phyloP scores from a whole-genome alignment of 2,888 invertebrate genomes.

The Zaprionus bogoriensis region DNA sequence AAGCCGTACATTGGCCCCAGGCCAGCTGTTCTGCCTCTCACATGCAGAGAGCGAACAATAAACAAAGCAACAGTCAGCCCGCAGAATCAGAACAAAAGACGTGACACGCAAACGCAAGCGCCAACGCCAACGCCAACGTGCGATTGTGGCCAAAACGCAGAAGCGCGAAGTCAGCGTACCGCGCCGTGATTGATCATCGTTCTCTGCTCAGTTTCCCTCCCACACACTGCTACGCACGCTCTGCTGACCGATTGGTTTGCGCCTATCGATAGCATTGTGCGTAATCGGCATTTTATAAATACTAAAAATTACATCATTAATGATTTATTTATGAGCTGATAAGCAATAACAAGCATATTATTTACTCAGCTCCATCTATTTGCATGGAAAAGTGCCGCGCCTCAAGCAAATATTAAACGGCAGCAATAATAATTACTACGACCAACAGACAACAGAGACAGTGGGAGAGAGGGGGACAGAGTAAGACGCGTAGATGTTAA shows the following conservation, averaged over 20 bases:
- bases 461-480: background rate
- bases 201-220: background rate
- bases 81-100: constrained; percentile 34
- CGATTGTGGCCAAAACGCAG: constrained; percentile 21
- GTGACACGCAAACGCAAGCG: constrained; percentile 15
- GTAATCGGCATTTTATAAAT: background rate
- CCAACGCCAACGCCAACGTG: background rate
- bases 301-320: constrained; percentile 40
- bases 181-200: constrained; percentile 24
- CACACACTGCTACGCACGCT: background rate
- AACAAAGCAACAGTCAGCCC: constrained; percentile 44
- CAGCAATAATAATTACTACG: constrained; percentile 28
- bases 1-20: constrained; percentile 47
- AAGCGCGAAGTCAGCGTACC: constrained; percentile 18
- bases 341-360: constrained; percentile 22
- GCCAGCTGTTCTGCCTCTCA: constrained; percentile 20
- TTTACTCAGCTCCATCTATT: constrained; percentile 20
- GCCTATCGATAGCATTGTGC: constrained; percentile 8
- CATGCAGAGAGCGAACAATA: constrained; percentile 37
- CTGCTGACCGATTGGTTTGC: background rate
- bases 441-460: constrained; percentile 22
- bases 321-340: constrained; percentile 39
- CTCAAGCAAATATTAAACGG: constrained; percentile 37
- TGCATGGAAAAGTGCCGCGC: constrained; percentile 24
- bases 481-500: constrained; percentile 32